Conservation (phyloP, 2,888 invertebrate species). For the Hydriomena furcata region DNA sequence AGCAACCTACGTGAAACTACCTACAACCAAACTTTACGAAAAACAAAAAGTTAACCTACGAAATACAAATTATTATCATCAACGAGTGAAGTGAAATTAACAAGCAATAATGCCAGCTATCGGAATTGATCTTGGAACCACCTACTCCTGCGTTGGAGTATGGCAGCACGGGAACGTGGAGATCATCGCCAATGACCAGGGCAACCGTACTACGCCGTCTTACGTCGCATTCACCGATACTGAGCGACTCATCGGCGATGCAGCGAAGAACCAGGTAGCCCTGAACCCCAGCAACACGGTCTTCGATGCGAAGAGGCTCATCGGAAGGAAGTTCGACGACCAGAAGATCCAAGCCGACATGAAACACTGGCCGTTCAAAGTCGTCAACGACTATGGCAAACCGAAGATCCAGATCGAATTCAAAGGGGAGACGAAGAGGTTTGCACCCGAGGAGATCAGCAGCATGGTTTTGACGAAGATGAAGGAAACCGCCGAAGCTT, state of each 20-base stretch:
- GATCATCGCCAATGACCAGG: slow-evolving; percentile 87
- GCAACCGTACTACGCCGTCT: slow-evolving; percentile 88
- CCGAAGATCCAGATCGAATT: slow-evolving; percentile 87
- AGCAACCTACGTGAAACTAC: too few species aligned
- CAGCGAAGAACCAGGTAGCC: slow-evolving; percentile 88
- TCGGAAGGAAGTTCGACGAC: slow-evolving; percentile 90
- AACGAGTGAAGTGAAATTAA: slow-evolving; percentile 35
- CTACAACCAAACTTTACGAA: too few species aligned
- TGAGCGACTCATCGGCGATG: slow-evolving; percentile 87
- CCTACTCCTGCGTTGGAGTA: slow-evolving; percentile 81
- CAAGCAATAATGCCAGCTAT: slow-evolving; percentile 79
- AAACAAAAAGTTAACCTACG: too few species aligned
- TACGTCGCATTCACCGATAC: slow-evolving; percentile 89
- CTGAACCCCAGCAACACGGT: slow-evolving; percentile 90
- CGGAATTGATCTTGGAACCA: slow-evolving; percentile 82
- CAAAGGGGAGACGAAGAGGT: slow-evolving; percentile 85
- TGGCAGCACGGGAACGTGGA: slow-evolving; percentile 88
- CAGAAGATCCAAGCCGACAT: slow-evolving; percentile 89
- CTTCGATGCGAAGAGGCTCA: slow-evolving; percentile 90
- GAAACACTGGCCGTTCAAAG: slow-evolving; percentile 93
- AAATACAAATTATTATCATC: too few species aligned
- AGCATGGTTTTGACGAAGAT: slow-evolving; percentile 92
- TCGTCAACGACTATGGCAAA: slow-evolving; percentile 85
- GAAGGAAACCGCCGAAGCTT: slow-evolving; percentile 90
- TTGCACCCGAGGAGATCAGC: slow-evolving; percentile 88